Evolutionary conservation across 2,888 invertebrate genomes (phyloP).

Genomic region (Brachyptera risi): DNA sequence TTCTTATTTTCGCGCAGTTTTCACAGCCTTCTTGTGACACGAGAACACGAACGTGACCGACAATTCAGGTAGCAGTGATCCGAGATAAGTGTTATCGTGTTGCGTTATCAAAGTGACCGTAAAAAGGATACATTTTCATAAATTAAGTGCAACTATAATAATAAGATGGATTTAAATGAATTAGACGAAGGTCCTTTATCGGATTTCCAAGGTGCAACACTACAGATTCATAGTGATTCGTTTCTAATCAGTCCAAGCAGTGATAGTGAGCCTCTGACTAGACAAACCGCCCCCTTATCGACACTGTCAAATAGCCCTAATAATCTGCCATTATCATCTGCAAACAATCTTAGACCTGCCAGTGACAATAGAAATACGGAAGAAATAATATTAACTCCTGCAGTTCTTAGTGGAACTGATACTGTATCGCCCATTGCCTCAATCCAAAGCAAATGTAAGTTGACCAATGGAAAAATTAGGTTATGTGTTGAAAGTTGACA

Average conservation of each 20-base stretch:
- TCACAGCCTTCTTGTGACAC: too few relatives aligned
- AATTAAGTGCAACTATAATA: too few relatives aligned
- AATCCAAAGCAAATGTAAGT: constrained; percentile 43
- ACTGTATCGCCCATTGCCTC: constrained; percentile 43
- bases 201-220: constrained; percentile 38
- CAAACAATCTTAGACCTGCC: not conserved
- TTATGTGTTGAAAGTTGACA: not conserved
- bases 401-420: constrained; percentile 38
- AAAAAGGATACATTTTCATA: too few relatives aligned
- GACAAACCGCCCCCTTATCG: constrained; percentile 21
- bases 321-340: not conserved
- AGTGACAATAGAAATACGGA: constrained; percentile 5
- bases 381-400: constrained; percentile 30
- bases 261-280: constrained; percentile 23
- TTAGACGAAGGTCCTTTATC: constrained; percentile 33
- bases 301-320: constrained; percentile 18
- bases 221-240: constrained; percentile 37
- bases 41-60: too few relatives aligned
- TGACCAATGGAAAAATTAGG: constrained; percentile 5
- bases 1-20: too few relatives aligned
- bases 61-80: too few relatives aligned
- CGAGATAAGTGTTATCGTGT: too few relatives aligned
- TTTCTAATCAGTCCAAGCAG: constrained; percentile 30
- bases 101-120: too few relatives aligned
- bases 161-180: constrained; percentile 10